Conservation (phyloP, 2,113 vertebrate species). For the Protobothrops mucrosquamatus region DNA sequence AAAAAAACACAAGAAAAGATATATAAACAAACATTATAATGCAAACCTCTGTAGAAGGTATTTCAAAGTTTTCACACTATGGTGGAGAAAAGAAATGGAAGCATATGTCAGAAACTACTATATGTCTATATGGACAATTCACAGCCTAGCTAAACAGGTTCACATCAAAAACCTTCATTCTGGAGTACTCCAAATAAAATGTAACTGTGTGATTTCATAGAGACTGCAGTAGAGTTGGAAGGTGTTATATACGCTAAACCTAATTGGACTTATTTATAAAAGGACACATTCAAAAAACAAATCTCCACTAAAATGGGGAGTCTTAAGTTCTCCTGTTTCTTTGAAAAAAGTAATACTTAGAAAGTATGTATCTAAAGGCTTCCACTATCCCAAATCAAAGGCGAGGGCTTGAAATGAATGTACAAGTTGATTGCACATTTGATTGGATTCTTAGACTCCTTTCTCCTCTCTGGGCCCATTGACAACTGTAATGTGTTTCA, state of each 20-base stretch:
- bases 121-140: neutral
- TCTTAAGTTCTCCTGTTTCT: neutral
- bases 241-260: neutral
- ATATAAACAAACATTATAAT: neutral
- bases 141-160: neutral
- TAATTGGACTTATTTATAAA: neutral
- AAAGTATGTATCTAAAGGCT: neutral
- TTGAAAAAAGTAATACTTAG: neutral
- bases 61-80: neutral
- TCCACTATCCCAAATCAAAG: neutral
- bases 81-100: neutral
- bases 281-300: neutral
- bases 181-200: neutral
- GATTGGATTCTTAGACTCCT: neutral
- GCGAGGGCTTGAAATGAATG: neutral
- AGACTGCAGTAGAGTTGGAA: neutral
- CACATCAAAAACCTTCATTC: neutral
- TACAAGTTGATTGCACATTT: neutral
- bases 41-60: neutral
- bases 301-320: neutral
- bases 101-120: neutral
- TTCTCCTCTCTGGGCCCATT: conserved; percentile 3
- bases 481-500: neutral
- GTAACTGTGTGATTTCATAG: neutral
- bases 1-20: neutral